Conservation (phyloP, 2,113 vertebrate species). For the Dryoscopus gambensis region DNA sequence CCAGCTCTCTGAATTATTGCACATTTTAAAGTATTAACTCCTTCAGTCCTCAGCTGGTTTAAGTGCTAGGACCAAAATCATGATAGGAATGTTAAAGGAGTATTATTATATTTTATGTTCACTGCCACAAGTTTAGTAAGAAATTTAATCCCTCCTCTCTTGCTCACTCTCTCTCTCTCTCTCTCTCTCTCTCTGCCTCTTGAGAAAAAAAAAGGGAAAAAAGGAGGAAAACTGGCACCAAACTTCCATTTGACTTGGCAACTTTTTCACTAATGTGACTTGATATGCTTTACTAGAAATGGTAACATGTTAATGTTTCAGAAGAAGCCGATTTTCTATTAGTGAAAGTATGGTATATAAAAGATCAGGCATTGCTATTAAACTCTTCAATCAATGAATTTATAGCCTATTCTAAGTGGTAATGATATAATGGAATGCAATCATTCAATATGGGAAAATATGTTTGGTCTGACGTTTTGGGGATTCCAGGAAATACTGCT, state of each 20-base stretch:
- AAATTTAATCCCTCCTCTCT: constrained; percentile 51
- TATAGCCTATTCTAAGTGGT: constrained; percentile 55
- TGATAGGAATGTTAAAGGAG: constrained; percentile 59
- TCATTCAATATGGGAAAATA: constrained; percentile 64
- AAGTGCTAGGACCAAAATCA: constrained; percentile 30
- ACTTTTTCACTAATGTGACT: constrained; percentile 57
- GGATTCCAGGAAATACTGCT: constrained; percentile 54
- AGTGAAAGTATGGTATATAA: constrained; percentile 56
- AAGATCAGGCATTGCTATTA: constrained; percentile 57
- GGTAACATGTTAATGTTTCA: constrained; percentile 70
- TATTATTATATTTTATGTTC: constrained; percentile 62
- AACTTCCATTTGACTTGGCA: constrained; percentile 67
- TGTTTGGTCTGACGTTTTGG: constrained; percentile 43
- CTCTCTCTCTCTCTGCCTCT: constrained; percentile 40
- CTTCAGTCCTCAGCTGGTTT: constrained; percentile 5
- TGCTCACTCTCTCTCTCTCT: background rate
- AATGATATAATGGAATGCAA: constrained; percentile 66
- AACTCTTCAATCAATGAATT: constrained; percentile 57
- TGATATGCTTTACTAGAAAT: constrained; percentile 67
- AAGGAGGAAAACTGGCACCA: constrained; percentile 23
- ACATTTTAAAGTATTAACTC: constrained; percentile 46
- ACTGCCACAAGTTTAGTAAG: constrained; percentile 55
- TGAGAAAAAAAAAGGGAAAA: background rate
- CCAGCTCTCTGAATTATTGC: background rate
- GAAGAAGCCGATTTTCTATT: constrained; percentile 68